A percentile compares a stretch with the other conserved stretches of the same genome.
Evolutionary conservation across 2,797 vertebrate genomes (phyloP).

Genomic region (Coranthus polyacanthus): DNA sequence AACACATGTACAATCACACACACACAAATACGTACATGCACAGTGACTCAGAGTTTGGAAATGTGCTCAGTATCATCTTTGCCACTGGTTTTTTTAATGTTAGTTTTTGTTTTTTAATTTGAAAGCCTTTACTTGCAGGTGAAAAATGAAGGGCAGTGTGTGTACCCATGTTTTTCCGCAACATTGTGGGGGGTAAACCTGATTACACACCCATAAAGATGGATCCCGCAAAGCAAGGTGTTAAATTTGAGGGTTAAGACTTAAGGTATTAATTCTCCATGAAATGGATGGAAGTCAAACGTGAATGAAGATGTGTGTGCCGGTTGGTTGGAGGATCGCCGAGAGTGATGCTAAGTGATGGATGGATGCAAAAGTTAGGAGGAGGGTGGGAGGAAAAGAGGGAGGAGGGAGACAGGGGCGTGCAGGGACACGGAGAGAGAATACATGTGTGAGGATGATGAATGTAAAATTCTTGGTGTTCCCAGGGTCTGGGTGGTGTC

Average conservation of each 20-base stretch:
- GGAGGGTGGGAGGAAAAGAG: slow-evolving; percentile 23
- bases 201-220: no score
- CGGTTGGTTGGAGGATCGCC: background rate
- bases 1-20: slow-evolving; percentile 13
- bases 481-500: slow-evolving; percentile 94
- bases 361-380: slow-evolving; percentile 24
- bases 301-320: slow-evolving; percentile 10
- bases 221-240: no score
- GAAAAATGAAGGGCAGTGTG: no score
- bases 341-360: slow-evolving; percentile 17
- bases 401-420: slow-evolving; percentile 15
- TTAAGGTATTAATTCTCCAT: no score
- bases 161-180: no score
- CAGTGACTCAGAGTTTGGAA: no score
- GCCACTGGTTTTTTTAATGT: background rate
- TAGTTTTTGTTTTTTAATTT: no score
- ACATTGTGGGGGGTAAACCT: no score
- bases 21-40: slow-evolving; percentile 13
- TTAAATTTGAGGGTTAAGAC: no score
- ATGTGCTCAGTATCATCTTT: no score
- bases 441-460: slow-evolving; percentile 82
- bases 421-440: slow-evolving; percentile 57
- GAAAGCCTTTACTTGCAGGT: no score
- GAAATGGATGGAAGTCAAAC: no score
- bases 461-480: slow-evolving; percentile 94